Evolutionary conservation across 2,113 vertebrate species (phyloP).

Genomic region (Thamnaconus septentrionalis): DNA sequence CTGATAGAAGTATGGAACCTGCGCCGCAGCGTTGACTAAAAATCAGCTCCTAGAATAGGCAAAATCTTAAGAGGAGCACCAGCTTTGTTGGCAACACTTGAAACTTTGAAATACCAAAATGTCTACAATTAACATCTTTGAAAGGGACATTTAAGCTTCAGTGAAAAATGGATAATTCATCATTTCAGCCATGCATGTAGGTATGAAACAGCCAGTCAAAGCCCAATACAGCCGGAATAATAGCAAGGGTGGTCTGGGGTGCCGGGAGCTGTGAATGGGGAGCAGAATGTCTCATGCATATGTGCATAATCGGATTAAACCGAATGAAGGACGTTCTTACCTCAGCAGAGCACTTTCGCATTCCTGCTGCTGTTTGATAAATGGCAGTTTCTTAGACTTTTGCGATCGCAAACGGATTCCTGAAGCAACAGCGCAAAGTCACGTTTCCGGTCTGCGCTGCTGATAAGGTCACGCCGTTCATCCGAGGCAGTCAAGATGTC

Average conservation of each 20-base stretch:
- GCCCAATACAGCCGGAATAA: neutral
- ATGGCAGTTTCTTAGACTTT: too few species aligned
- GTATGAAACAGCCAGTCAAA: slow-evolving; percentile 2
- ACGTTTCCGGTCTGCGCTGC: too few species aligned
- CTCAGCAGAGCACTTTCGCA: slow-evolving; percentile 24
- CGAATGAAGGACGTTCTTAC: slow-evolving; percentile 10
- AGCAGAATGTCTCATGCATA: slow-evolving; percentile 48
- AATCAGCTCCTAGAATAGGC: too few species aligned
- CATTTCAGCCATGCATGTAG: slow-evolving; percentile 10
- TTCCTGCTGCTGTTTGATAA: neutral
- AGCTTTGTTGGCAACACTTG: slow-evolving; percentile 1
- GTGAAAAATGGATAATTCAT: neutral
- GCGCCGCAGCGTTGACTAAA: slow-evolving; percentile 22
- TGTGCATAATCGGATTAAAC: slow-evolving; percentile 32
- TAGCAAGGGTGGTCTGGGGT: neutral
- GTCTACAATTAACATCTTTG: too few species aligned
- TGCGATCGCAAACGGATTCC: too few species aligned
- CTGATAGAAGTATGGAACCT: slow-evolving; percentile 3
- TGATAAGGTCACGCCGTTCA: too few species aligned
- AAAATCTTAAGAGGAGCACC: neutral
- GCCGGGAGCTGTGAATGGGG: neutral
- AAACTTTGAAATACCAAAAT: neutral
- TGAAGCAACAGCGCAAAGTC: too few species aligned
- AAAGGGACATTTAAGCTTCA: too few species aligned
- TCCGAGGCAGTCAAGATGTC: too few species aligned